Percentiles rank a stretch among this genome's conserved stretches.
These are phyloP conservation scores for Amphiura filiformis DNA, from an alignment of 35 echinoderm and acorn worm species.

Conservation along the genomic window DNA sequence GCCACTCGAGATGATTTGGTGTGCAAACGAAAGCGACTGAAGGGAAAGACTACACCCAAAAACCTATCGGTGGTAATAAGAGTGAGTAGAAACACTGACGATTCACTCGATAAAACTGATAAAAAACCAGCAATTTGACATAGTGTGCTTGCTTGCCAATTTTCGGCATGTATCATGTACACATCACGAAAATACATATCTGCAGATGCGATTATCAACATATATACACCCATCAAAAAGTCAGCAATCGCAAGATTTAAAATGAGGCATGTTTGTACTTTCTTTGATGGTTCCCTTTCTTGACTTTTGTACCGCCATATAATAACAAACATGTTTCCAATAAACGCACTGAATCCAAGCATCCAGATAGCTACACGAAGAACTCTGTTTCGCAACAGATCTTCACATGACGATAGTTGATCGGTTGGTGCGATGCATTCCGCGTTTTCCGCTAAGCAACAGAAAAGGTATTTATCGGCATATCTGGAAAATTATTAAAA, in stretches of 20 bases:
- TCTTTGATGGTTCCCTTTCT: constrained; percentile 68
- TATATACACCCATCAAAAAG: constrained; percentile 89
- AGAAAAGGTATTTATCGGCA: constrained; percentile 77
- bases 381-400: constrained; percentile 82
- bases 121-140: constrained; percentile 80
- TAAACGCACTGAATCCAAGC: constrained; percentile 77
- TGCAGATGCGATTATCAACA: constrained; percentile 87
- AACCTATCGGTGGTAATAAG: constrained; percentile 88
- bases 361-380: constrained; percentile 86
- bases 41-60: constrained; percentile 78
- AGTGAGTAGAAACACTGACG: constrained; percentile 79
- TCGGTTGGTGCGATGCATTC: constrained; percentile 69
- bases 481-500: constrained; percentile 62
- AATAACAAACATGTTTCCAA: constrained; percentile 89
- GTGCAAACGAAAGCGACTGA: constrained; percentile 75
- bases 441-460: constrained; percentile 47
- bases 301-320: constrained; percentile 60
- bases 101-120: constrained; percentile 80
- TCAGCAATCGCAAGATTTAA: constrained; percentile 82
- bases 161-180: constrained; percentile 91
- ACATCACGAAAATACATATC: constrained; percentile 74
- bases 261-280: constrained; percentile 90
- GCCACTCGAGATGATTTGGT: constrained; percentile 68
- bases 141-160: constrained; percentile 67
- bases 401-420: constrained; percentile 88